phyloP scores from a whole-genome alignment of 2,113 vertebrate species.

The Apaloderma vittatum region DNA sequence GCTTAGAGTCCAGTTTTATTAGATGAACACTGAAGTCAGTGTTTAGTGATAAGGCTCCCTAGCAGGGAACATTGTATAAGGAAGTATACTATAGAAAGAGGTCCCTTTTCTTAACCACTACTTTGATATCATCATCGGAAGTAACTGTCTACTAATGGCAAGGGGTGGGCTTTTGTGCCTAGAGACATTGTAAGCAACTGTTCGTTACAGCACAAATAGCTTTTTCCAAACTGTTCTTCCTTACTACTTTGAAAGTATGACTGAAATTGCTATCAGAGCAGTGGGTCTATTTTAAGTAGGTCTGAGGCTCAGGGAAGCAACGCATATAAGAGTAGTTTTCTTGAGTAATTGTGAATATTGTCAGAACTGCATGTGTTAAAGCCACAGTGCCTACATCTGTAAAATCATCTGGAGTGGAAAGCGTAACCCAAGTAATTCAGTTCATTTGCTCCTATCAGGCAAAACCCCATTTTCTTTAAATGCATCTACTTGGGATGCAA shows the following conservation, averaged over 20 bases:
- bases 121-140: not conserved
- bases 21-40: not conserved
- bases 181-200: not conserved
- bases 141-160: not conserved
- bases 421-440: not conserved
- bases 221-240: slow-evolving; percentile 7
- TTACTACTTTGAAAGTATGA: not conserved
- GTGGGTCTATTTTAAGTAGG: not conserved
- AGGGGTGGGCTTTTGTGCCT: not conserved
- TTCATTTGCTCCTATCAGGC: not conserved
- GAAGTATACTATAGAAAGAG: not conserved
- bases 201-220: slow-evolving; percentile 51
- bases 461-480: not conserved
- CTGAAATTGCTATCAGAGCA: not conserved
- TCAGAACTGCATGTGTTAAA: not conserved
- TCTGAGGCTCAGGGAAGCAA: slow-evolving; percentile 46
- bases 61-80: not conserved
- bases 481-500: not conserved
- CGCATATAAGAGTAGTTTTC: not conserved
- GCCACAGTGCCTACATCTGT: not conserved
- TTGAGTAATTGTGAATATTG: not conserved
- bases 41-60: not conserved
- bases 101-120: not conserved
- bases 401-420: not conserved
- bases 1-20: not conserved